Evolutionary conservation across 2,113 vertebrate species (phyloP).

Genomic region (Ptyas mucosa): DNA sequence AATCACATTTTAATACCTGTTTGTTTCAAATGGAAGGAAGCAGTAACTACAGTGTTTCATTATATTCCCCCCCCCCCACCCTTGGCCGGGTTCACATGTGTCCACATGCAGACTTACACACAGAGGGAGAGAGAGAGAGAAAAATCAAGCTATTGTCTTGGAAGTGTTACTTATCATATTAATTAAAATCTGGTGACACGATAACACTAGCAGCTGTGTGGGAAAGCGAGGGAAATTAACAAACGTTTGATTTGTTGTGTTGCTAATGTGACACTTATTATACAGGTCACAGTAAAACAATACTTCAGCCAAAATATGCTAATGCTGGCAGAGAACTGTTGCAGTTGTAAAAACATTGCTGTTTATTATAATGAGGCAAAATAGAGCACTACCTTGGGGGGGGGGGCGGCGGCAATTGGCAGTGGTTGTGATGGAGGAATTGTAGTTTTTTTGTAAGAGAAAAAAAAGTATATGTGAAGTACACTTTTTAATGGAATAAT

Average conservation of each 20-base stretch:
- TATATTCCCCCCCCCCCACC: background rate
- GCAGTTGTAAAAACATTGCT: constrained; percentile 78
- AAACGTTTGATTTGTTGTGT: constrained; percentile 98
- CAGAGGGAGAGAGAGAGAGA: constrained; percentile 61
- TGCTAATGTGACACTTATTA: constrained; percentile 99
- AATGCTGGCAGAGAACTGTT: constrained; percentile 83
- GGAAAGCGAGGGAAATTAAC: constrained; percentile 92
- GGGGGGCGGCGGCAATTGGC: constrained; percentile 3
- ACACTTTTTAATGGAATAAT: constrained; percentile 24
- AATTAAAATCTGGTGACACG: constrained; percentile 98
- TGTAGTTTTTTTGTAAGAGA: constrained; percentile 44
- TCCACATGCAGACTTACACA: constrained; percentile 52
- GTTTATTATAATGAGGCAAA: constrained; percentile 73
- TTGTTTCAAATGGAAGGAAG: constrained; percentile 44
- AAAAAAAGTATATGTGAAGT: constrained; percentile 32
- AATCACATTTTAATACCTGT: constrained; percentile 52
- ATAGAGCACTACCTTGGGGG: constrained; percentile 70
- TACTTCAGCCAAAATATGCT: constrained; percentile 88
- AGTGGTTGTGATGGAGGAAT: constrained; percentile 34
- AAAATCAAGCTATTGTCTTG: constrained; percentile 87
- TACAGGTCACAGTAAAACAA: constrained; percentile 96
- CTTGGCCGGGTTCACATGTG: constrained; percentile 57
- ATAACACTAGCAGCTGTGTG: constrained; percentile 93
- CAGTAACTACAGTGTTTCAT: constrained; percentile 44
- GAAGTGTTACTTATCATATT: constrained; percentile 99